Conservation (phyloP, 2,797 vertebrate species). For the Balearica regulorum region DNA sequence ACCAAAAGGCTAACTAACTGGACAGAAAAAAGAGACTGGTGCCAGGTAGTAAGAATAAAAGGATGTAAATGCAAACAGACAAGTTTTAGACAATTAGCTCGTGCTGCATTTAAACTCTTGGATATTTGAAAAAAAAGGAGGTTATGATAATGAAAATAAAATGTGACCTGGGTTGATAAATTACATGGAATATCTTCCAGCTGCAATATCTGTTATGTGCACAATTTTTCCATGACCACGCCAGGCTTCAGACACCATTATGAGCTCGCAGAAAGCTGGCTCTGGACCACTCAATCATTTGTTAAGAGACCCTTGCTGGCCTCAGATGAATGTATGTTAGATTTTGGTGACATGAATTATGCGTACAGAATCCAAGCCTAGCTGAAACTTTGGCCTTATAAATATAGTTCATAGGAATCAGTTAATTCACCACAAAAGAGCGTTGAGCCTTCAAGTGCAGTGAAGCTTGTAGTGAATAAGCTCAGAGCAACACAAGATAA, state of each 20-base stretch:
- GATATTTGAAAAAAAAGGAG: background rate
- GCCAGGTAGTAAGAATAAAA: background rate
- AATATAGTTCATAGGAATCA: background rate
- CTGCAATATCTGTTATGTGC: background rate
- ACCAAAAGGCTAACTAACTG: background rate
- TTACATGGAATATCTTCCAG: background rate
- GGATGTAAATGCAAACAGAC: background rate
- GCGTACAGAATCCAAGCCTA: rapidly evolving
- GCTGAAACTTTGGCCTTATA: background rate
- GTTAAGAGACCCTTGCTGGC: background rate
- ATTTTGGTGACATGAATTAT: background rate
- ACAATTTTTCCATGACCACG: background rate
- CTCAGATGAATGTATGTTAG: background rate
- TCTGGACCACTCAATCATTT: background rate
- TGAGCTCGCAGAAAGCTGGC: background rate
- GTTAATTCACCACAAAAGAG: background rate
- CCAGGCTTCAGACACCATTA: background rate
- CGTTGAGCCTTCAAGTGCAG: background rate
- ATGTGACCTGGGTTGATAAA: background rate
- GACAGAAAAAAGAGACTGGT: background rate
- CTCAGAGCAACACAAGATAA: background rate
- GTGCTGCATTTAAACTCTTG: background rate
- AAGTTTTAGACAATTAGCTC: background rate
- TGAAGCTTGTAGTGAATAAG: background rate
- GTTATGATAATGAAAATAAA: background rate